These are phyloP conservation scores for Zoroaster sp. DNA, from an alignment of 53 echinoderm and acorn worm genomes.

Conservation along the genomic window DNA sequence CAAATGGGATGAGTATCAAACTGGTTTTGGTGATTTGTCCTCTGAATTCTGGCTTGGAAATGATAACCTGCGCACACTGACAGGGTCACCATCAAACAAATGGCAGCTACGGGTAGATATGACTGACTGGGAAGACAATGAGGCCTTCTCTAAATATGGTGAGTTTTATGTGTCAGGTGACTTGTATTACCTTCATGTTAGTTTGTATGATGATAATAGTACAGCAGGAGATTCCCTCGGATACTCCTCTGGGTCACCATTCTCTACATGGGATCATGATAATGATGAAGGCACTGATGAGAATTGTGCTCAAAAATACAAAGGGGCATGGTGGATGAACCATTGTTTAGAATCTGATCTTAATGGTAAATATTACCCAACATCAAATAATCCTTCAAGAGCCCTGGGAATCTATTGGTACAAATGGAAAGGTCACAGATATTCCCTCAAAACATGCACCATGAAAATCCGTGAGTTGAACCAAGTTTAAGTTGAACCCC, in stretches of 20 bases:
- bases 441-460: too few species aligned
- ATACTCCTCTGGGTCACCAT: neutral
- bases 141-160: neutral
- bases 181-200: neutral
- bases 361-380: too few species aligned
- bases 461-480: too few species aligned
- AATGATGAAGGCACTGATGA: too few species aligned
- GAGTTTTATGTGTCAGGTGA: conserved; percentile 1
- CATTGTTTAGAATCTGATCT: too few species aligned
- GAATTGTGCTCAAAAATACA: too few species aligned
- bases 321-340: too few species aligned
- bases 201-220: neutral
- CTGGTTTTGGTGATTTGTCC: neutral
- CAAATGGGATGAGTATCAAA: conserved; percentile 4
- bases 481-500: too few species aligned
- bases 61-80: neutral
- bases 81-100: neutral
- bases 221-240: neutral
- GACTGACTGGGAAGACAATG: neutral
- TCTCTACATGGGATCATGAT: too few species aligned
- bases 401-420: too few species aligned
- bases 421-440: too few species aligned
- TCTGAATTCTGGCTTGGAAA: conserved; percentile 1
- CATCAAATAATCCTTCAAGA: too few species aligned
- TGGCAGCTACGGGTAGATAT: conserved; percentile 7